Evolutionary conservation across 2,113 vertebrate species (phyloP), one percentile per base, ranked within the genome.

Genomic region (Sphyrna mokarran): DNA sequence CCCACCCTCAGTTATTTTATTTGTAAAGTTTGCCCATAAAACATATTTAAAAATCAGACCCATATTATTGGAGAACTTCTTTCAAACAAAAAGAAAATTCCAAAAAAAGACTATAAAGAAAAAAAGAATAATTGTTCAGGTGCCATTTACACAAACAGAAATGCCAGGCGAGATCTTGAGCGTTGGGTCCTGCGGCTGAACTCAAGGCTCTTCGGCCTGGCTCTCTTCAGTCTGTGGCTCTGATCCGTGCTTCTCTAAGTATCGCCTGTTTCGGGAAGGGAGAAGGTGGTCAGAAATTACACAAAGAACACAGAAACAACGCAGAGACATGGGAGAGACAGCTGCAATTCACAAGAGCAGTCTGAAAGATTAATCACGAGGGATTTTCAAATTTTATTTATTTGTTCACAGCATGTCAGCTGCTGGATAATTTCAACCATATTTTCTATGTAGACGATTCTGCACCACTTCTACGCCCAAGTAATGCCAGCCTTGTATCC

Each of bases 21-120:
- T 95, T 70, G 94, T 72, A 70, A 95, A 95, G 94, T 18, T 72
- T 76, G 43, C 68, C 63, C 69, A 76, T 72, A 72, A 95, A 95
- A 95, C 61, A 93, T 37, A n/a, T 93, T 54, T 95, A 95, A 95
- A 95, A 95, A 95, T 95, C 69, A 95, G 94, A 95, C 43, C 68
- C 94, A 54, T 95, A 95, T 95, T 54, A 54, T 54, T 23, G 89
- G 61, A 66, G 89, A 76, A 72, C 70, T 26, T 72, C 54, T 11
- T 70, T 95, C 69, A 94, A 94, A 70, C 63, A 94, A 94, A 72
- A 94, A 48, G 26, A 94, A 70, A 18, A 37, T 37, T 29, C 89
- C 91, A 61, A 70, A 95, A 70, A 26, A 95, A 94, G 66, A 33
- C 61, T 54, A 54, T 61, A 68, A 66, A 94, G 16, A 40, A 40